Percentiles rank a stretch among this genome's conserved stretches.
Evolutionary conservation across 92 coral and sea anemone genomes (phyloP).

Genomic region (Palythoa grandis): DNA sequence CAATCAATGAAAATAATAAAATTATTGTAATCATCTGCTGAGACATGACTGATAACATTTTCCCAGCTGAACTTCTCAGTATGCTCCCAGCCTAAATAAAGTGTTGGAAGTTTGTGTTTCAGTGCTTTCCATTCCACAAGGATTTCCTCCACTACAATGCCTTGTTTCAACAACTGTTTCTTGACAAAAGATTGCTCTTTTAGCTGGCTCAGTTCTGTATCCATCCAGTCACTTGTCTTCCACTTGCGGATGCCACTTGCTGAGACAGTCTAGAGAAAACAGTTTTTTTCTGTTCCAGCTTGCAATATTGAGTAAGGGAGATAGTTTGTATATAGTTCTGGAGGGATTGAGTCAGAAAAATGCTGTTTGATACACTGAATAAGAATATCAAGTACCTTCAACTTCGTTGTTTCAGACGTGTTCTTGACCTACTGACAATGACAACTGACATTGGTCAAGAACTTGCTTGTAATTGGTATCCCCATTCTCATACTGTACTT

Average conservation of each 20-base stretch:
- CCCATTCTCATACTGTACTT: constrained; percentile 48
- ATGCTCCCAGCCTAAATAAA: constrained; percentile 49
- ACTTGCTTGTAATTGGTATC: constrained; percentile 49
- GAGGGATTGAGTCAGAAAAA: constrained; percentile 52
- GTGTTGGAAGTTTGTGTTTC: constrained; percentile 48
- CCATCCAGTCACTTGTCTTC: constrained; percentile 50
- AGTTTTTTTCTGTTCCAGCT: constrained; percentile 45
- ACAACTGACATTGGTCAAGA: constrained; percentile 48
- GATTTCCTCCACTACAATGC: constrained; percentile 50
- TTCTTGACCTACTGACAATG: constrained; percentile 39
- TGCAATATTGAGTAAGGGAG: constrained; percentile 46
- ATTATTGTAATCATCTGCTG: constrained; percentile 49
- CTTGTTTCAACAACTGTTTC: constrained; percentile 50
- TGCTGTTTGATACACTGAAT: constrained; percentile 53
- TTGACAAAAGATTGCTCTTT: constrained; percentile 37
- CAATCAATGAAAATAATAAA: constrained; percentile 47
- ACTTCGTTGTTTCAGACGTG: constrained; percentile 49
- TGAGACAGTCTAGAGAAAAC: constrained; percentile 51
- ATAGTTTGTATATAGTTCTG: constrained; percentile 46
- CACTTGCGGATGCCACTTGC: constrained; percentile 51
- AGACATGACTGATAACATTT: constrained; percentile 43
- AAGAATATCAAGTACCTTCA: constrained; percentile 49
- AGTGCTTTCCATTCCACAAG: constrained; percentile 57
- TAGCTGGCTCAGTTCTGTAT: constrained; percentile 40
- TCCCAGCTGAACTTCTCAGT: constrained; percentile 49